Percentiles rank a stretch among this genome's conserved stretches.
Evolutionary conservation across 2,888 invertebrate genomes (phyloP).

Genomic region (Chaetogeoica ovagalla): DNA sequence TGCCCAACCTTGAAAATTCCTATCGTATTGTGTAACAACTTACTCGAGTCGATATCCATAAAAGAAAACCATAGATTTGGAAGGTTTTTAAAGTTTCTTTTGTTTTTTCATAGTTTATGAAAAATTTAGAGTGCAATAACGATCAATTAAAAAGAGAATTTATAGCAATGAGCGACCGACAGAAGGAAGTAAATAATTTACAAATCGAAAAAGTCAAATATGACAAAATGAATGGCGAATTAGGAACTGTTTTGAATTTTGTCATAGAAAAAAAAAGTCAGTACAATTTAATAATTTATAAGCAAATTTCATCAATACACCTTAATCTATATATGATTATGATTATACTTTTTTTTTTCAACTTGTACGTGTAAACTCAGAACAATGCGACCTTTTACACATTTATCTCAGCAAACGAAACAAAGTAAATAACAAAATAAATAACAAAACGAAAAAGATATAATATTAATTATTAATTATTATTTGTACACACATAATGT

Average conservation of each 20-base stretch:
- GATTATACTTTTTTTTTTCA: not conserved
- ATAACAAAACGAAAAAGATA: too few relatives aligned
- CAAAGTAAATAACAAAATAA: constrained; percentile 6
- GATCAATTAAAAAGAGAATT: not conserved
- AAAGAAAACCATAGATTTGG: too few relatives aligned
- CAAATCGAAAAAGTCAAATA: not conserved
- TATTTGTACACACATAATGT: not conserved
- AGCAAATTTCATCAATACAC: not conserved
- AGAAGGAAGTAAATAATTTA: not conserved
- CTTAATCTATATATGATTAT: too few relatives aligned
- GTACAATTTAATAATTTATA: not conserved
- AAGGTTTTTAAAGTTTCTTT: not conserved
- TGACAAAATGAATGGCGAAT: not conserved
- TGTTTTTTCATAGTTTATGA: not conserved
- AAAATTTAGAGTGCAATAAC: not conserved
- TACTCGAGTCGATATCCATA: too few relatives aligned
- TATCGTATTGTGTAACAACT: too few relatives aligned
- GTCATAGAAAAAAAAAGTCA: not conserved
- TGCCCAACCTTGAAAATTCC: too few relatives aligned
- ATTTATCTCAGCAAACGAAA: not conserved
- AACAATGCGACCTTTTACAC: not conserved
- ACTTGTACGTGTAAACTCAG: not conserved
- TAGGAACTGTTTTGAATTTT: not conserved
- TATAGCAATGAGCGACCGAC: not conserved
- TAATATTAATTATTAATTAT: too few relatives aligned